Base-by-base conservation (phyloP, 2,113 vertebrate species). In the Cyrtonyx montezumae region DNA sequence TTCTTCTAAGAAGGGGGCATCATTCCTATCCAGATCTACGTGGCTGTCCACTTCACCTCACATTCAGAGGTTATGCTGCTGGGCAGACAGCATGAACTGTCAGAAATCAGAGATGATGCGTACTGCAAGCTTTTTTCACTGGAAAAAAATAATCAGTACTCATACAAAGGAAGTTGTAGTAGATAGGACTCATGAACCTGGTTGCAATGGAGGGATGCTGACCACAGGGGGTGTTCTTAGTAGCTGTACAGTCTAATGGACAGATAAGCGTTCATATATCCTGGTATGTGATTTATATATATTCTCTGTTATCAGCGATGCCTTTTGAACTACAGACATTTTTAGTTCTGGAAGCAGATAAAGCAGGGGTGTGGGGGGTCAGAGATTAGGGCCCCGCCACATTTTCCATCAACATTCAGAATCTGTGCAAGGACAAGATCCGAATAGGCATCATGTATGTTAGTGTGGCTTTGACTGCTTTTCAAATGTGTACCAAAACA, bases 21-120 rank as follows among this genome's bases (percentile, higher is more conserved):
- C 67, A 53, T 53, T 79, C 3, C 70, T 48, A 77, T n/a, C 53
- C 37, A 65, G 40, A 37, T 83, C 46, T 37, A 13, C 15, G 18
- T 18, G 22, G 43, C 62, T 92, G 45, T 70, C 30, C 68, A 58
- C 66, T 66, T 73, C 21, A 1, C 66, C 28, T 65, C 43, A 23
- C 48, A 75, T 34, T 69, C 84, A 69, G 2, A 74, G 86, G 45
- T 86, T 84, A 67, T 43, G 81, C 59, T 68, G 86, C 92, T 67
- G 79, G 46, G 68, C 63, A 67, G 36, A 68, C 61, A 81, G 36
- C n/a, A n/a, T 30, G 71, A 93, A 49, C 40, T 59, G 65, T 25
- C 83, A 93, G 79, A 90, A 88, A 83, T 70, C 76, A 80, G 82
- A 91, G 48, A 84, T 11, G 28, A 89, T 67, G 61, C 22, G 17